A percentile compares a stretch with the other conserved stretches of the same genome.
Evolutionary conservation across 2,888 invertebrate species (phyloP).

Genomic region (Coenonympha glycerion): DNA sequence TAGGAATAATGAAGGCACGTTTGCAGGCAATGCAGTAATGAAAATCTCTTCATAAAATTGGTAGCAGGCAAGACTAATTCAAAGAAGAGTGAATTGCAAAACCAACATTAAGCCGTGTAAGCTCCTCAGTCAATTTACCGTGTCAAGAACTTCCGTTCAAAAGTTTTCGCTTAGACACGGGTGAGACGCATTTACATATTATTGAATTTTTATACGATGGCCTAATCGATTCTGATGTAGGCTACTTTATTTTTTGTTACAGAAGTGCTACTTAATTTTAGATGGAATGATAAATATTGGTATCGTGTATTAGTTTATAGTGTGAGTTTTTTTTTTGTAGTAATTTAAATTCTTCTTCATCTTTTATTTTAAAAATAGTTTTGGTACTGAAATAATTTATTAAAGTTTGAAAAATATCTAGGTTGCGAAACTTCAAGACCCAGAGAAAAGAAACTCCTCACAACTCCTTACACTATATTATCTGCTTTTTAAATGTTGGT

Average conservation of each 20-base stretch:
- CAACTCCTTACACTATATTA: too few relatives aligned
- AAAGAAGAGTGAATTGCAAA: slow-evolving; percentile 27
- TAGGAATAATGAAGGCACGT: not conserved
- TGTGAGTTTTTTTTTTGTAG: too few relatives aligned
- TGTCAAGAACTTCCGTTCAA: slow-evolving; percentile 58
- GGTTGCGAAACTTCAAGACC: too few relatives aligned
- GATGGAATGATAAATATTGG: not conserved
- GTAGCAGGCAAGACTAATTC: slow-evolving; percentile 13
- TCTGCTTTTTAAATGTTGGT: too few relatives aligned
- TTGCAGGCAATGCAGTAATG: slow-evolving; percentile 4
- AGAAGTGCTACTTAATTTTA: not conserved
- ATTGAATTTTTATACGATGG: slow-evolving; percentile 72
- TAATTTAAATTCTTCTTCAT: too few relatives aligned
- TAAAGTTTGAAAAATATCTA: too few relatives aligned
- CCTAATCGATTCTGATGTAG: slow-evolving; percentile 48
- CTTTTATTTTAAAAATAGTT: too few relatives aligned
- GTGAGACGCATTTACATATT: slow-evolving; percentile 68
- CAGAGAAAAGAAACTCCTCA: too few relatives aligned
- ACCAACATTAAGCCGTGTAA: slow-evolving; percentile 33
- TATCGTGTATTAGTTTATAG: not conserved
- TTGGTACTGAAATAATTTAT: too few relatives aligned
- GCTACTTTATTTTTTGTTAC: slow-evolving; percentile 25
- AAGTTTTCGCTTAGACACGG: slow-evolving; percentile 60
- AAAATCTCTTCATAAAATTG: slow-evolving; percentile 2
- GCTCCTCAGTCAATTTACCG: slow-evolving; percentile 57